A percentile compares a stretch with the other conserved stretches of the same genome.
Evolutionary conservation across 2,797 vertebrate species (phyloP).

Genomic region (Hyperoplus immaculatus): DNA sequence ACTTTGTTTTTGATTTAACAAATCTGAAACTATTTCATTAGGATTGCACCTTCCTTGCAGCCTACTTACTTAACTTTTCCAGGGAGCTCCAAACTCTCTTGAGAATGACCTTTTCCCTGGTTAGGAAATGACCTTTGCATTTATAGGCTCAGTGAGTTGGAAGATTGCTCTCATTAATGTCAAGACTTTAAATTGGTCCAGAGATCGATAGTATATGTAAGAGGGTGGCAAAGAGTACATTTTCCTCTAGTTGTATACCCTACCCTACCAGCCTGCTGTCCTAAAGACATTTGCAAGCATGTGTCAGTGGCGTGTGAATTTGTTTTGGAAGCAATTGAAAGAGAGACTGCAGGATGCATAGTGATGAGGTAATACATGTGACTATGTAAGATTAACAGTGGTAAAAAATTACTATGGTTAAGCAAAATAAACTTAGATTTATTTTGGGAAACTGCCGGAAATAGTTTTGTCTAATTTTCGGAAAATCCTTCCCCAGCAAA

Average conservation of each 20-base stretch:
- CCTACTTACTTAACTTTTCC: neutral
- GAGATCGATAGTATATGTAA: neutral
- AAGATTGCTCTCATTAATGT: conserved; percentile 5
- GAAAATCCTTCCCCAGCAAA: too few species aligned
- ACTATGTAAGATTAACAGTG: too few species aligned
- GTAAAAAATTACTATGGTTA: too few species aligned
- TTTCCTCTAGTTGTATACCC: neutral
- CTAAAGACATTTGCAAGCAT: too few species aligned
- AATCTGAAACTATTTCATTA: neutral
- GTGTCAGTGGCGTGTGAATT: too few species aligned
- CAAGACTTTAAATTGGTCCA: conserved; percentile 10
- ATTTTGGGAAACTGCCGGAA: too few species aligned
- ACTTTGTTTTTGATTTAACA: neutral
- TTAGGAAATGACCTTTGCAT: conserved; percentile 12
- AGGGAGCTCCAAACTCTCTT: neutral
- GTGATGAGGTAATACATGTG: too few species aligned
- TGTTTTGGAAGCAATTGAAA: too few species aligned
- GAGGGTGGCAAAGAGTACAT: neutral
- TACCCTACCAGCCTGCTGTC: neutral
- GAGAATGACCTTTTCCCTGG: neutral
- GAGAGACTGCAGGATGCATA: too few species aligned
- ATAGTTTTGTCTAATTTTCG: too few species aligned
- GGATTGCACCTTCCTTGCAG: neutral
- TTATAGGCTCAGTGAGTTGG: conserved; percentile 4
- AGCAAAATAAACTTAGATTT: too few species aligned